phyloP scores from a whole-genome alignment of 2,113 vertebrate genomes.

The Pseudolaguvia tuberculata region DNA sequence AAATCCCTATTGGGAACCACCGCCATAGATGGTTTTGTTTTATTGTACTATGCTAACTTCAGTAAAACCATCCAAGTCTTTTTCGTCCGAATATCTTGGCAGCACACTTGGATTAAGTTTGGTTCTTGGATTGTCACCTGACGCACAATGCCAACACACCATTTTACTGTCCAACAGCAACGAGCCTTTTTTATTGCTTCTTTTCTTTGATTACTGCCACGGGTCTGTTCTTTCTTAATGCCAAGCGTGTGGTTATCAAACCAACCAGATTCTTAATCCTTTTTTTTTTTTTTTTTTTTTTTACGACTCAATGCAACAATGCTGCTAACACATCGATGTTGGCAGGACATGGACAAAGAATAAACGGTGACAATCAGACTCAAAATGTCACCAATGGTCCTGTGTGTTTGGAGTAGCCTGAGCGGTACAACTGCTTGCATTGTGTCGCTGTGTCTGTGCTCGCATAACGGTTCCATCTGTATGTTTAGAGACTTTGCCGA shows the following conservation, averaged over 20 bases:
- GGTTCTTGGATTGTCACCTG: slow-evolving; percentile 20
- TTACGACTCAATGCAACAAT: not conserved
- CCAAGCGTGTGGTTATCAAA: slow-evolving; percentile 19
- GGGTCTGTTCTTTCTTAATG: slow-evolving; percentile 7
- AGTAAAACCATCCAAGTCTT: not conserved
- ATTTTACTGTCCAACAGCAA: slow-evolving; percentile 13
- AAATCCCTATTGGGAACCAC: too few species aligned
- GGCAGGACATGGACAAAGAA: slow-evolving; percentile 18
- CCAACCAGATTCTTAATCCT: too few species aligned
- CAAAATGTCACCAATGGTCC: slow-evolving; percentile 32
- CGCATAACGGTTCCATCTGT: slow-evolving; percentile 2
- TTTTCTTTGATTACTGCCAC: not conserved
- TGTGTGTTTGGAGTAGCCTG: slow-evolving; percentile 6
- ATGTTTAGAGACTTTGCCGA: not conserved
- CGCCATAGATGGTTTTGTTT: too few species aligned
- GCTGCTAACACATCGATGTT: slow-evolving; percentile 18
- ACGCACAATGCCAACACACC: slow-evolving; percentile 1
- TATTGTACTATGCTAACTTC: too few species aligned
- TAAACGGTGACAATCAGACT: slow-evolving; percentile 33
- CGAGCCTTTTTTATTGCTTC: not conserved
- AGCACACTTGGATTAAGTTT: not conserved
- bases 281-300: slow-evolving; percentile 21
- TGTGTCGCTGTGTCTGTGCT: slow-evolving; percentile 18
- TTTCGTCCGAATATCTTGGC: not conserved
- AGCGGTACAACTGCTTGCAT: slow-evolving; percentile 19